A percentile compares a stretch with the other conserved stretches of the same genome.
phyloP scores from a whole-genome alignment of 2,113 vertebrate genomes.

The Gobio gobio region DNA sequence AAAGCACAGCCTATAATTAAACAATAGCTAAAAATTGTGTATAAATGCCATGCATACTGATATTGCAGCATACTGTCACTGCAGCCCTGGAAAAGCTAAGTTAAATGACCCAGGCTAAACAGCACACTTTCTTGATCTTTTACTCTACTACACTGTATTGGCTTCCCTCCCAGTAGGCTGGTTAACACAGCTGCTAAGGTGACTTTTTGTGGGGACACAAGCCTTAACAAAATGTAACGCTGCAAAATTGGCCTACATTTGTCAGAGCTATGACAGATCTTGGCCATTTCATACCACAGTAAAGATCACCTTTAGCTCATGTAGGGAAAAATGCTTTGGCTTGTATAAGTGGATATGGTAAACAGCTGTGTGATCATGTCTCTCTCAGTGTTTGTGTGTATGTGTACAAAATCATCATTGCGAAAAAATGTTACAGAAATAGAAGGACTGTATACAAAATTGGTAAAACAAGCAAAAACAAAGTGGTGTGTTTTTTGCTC shows the following conservation, averaged over 20 bases:
- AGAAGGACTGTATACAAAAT: not conserved
- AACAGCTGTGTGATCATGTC: not conserved
- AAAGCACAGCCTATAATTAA: not conserved
- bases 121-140: not conserved
- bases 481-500: too few species aligned
- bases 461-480: not conserved
- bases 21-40: not conserved
- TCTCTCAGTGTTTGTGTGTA: not conserved
- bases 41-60: not conserved
- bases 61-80: not conserved
- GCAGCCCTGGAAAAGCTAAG: not conserved
- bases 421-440: not conserved
- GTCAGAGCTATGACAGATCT: conserved; percentile 41
- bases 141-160: conserved; percentile 10
- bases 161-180: conserved; percentile 37
- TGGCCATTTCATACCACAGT: conserved; percentile 41
- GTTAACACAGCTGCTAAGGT: conserved; percentile 41
- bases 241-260: conserved; percentile 41
- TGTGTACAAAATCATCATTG: not conserved
- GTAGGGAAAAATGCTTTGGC: conserved; percentile 6
- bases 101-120: conserved; percentile 17
- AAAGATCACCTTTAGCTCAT: conserved; percentile 25
- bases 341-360: conserved; percentile 22
- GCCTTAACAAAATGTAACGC: conserved; percentile 42
- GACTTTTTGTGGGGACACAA: conserved; percentile 45